Percentiles rank a stretch among this genome's conserved stretches.
Evolutionary conservation across 2,113 vertebrate species (phyloP).

Genomic region (Chelonoidis abingdonii): DNA sequence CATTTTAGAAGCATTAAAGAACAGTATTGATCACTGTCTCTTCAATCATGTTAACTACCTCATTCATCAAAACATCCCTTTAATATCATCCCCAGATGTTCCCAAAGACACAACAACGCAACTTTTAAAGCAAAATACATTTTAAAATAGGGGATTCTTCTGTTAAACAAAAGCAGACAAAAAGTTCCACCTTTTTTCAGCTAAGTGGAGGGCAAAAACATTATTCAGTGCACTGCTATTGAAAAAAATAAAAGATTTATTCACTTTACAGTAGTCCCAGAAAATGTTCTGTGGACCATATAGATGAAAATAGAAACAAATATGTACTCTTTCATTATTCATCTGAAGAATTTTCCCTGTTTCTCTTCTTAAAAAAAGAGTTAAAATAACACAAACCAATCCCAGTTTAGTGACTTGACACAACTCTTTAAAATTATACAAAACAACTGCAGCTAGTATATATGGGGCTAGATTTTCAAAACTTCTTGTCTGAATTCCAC

Average conservation of each 20-base stretch:
- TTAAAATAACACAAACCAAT: not conserved
- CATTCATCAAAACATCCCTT: not conserved
- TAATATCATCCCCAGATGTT: not conserved
- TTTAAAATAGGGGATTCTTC: not conserved
- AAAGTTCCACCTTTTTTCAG: not conserved
- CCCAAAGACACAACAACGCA: not conserved
- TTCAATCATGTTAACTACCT: slow-evolving; percentile 6
- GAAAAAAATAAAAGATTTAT: not conserved
- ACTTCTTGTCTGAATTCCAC: fast-evolving
- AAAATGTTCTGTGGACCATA: slow-evolving; percentile 13
- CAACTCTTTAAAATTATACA: not conserved
- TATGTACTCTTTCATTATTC: not conserved
- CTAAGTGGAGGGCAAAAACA: not conserved
- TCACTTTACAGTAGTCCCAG: not conserved
- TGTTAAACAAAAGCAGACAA: not conserved
- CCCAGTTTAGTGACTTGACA: not conserved
- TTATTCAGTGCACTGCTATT: not conserved
- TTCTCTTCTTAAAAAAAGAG: not conserved
- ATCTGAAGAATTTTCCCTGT: not conserved
- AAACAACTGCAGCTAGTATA: not conserved
- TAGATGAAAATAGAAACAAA: slow-evolving; percentile 12
- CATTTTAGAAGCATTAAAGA: slow-evolving; percentile 32
- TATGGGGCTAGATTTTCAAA: not conserved
- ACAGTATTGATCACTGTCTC: not conserved
- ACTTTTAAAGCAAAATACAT: not conserved